phyloP scores from a whole-genome alignment of 2,888 invertebrate genomes.

The Microdon myrmicae region DNA sequence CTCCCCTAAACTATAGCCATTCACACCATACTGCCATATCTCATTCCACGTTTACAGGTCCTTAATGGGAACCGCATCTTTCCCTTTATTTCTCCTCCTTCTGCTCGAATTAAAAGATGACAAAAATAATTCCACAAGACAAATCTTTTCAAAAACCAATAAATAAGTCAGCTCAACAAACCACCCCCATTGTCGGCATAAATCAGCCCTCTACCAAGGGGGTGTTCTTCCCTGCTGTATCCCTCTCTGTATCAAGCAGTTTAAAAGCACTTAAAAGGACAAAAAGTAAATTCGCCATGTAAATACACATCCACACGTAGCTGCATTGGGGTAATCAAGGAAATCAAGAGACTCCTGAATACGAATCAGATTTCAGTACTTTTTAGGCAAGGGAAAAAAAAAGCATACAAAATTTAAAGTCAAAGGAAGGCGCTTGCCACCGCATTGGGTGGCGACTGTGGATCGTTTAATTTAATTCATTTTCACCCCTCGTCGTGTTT shows the following conservation, averaged over 20 bases:
- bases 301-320: constrained; percentile 42
- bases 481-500: constrained; percentile 46
- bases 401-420: neutral
- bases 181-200: constrained; percentile 36
- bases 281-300: constrained; percentile 34
- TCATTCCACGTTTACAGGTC: too few species aligned
- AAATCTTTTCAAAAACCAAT: constrained; percentile 30
- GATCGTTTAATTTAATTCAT: constrained; percentile 52
- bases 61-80: too few species aligned
- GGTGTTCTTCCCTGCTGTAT: too few species aligned
- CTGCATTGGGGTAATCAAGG: constrained; percentile 32
- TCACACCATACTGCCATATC: too few species aligned
- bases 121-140: constrained; percentile 36
- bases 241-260: constrained; percentile 17
- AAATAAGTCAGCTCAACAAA: constrained; percentile 46
- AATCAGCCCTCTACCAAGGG: constrained; percentile 33
- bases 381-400: too few species aligned
- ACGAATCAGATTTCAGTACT: constrained; percentile 16
- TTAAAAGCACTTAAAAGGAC: constrained; percentile 38
- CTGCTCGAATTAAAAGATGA: constrained; percentile 15
- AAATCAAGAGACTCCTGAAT: constrained; percentile 18
- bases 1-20: too few species aligned
- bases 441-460: constrained; percentile 31
- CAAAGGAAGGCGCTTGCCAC: constrained; percentile 19
- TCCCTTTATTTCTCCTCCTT: constrained; percentile 6